Evolutionary conservation across 1,140 invertebrate species (phyloP).

Genomic region (Amyelois transitella): DNA sequence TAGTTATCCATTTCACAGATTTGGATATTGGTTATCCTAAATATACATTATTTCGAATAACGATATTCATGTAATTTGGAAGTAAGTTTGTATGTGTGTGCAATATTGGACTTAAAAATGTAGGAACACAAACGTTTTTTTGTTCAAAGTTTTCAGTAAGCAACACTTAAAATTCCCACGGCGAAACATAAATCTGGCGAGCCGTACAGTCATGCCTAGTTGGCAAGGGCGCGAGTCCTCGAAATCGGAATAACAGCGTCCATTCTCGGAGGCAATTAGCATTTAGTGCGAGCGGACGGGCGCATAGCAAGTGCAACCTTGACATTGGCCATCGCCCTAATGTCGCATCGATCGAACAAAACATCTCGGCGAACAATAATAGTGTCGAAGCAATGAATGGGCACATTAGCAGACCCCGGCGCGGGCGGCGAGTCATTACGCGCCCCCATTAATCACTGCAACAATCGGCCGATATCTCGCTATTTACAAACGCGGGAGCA

Average conservation of each 20-base stretch:
- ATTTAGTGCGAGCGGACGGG: constrained; percentile 31
- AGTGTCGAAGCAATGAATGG: constrained; percentile 67
- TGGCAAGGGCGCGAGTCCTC: background rate
- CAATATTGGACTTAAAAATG: too few relatives aligned
- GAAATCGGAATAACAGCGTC: constrained; percentile 26
- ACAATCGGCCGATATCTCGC: constrained; percentile 74
- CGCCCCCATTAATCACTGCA: constrained; percentile 72
- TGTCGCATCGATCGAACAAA: constrained; percentile 62
- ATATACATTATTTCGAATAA: too few relatives aligned
- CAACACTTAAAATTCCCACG: background rate
- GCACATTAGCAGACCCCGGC: constrained; percentile 57
- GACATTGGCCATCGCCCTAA: constrained; percentile 61
- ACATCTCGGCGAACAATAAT: constrained; percentile 68
- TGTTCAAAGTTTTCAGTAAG: too few relatives aligned
- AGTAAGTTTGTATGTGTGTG: too few relatives aligned
- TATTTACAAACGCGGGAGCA: constrained; percentile 72
- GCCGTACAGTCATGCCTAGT: background rate
- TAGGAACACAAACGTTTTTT: too few relatives aligned
- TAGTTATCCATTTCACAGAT: too few relatives aligned
- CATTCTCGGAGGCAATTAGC: constrained; percentile 33
- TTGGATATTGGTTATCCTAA: too few relatives aligned
- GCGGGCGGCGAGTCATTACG: constrained; percentile 65
- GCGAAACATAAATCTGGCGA: background rate
- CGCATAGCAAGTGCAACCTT: constrained; percentile 67
- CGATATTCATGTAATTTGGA: too few relatives aligned